A percentile compares a stretch with the other conserved stretches of the same genome.
These are phyloP conservation scores for Coelopa pilipes DNA, from an alignment of 2,888 invertebrate species.

Conservation along the genomic window DNA sequence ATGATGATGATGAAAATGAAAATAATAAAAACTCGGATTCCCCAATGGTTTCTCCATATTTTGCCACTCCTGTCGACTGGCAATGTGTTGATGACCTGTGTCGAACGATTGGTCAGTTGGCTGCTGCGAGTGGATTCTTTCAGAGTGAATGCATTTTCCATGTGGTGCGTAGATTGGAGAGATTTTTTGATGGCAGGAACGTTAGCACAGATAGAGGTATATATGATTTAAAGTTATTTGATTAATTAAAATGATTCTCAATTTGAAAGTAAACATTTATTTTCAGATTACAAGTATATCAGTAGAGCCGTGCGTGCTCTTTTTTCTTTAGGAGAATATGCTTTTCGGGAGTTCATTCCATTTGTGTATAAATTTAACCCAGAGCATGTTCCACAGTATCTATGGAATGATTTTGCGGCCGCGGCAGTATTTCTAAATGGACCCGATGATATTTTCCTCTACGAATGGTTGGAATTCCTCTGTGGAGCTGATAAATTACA, in stretches of 20 bases:
- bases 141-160: constrained; percentile 61
- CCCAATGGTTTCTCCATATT: constrained; percentile 52
- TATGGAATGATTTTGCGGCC: constrained; percentile 59
- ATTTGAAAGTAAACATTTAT: background rate
- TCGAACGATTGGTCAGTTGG: constrained; percentile 60
- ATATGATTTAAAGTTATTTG: background rate
- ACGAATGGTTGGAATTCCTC: constrained; percentile 64
- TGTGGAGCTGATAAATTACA: constrained; percentile 61
- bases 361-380: constrained; percentile 60
- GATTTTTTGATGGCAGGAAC: constrained; percentile 58
- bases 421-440: constrained; percentile 61
- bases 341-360: constrained; percentile 64
- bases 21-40: background rate
- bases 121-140: constrained; percentile 60
- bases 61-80: constrained; percentile 57
- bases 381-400: constrained; percentile 54
- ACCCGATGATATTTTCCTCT: constrained; percentile 62
- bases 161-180: constrained; percentile 56
- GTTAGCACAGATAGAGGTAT: constrained; percentile 56
- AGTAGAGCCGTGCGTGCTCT: constrained; percentile 61
- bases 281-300: constrained; percentile 61
- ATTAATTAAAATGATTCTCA: background rate
- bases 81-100: constrained; percentile 58
- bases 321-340: constrained; percentile 62
- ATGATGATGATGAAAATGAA: constrained; percentile 53